These are phyloP conservation scores for Corydoras maculifer DNA, from an alignment of 2,113 vertebrate species.

Conservation along the genomic window DNA sequence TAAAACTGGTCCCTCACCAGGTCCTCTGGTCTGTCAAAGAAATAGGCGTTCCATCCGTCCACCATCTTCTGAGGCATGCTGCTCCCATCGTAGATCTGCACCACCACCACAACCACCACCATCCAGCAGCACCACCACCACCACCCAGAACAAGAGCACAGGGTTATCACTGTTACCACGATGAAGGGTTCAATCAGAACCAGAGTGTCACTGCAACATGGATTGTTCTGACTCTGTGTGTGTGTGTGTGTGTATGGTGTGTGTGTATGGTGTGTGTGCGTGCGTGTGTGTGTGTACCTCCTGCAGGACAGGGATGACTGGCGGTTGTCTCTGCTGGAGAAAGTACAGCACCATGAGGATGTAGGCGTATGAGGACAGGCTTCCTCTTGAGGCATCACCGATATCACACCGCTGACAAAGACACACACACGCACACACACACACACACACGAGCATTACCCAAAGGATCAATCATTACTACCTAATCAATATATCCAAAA, in stretches of 20 bases:
- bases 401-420: constrained; percentile 88
- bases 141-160: no score
- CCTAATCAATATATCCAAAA: no score
- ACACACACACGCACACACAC: constrained; percentile 19
- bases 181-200: no score
- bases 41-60: constrained; percentile 97
- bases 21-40: constrained; percentile 65
- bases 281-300: constrained; percentile 74
- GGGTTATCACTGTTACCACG: no score
- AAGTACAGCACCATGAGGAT: constrained; percentile 99
- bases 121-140: not conserved
- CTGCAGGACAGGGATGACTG: constrained; percentile 93
- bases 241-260: not conserved
- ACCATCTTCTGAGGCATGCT: constrained; percentile 88
- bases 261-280: no score
- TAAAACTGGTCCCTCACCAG: not conserved
- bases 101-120: no score
- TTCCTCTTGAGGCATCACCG: constrained; percentile 94
- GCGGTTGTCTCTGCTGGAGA: constrained; percentile 91
- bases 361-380: constrained; percentile 97
- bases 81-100: constrained; percentile 88
- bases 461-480: not conserved
- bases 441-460: not conserved
- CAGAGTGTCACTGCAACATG: no score
- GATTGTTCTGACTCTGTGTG: no score